These are phyloP conservation scores for Nasua narica DNA, from an alignment of 2,797 vertebrate genomes.

Conservation along the genomic window DNA sequence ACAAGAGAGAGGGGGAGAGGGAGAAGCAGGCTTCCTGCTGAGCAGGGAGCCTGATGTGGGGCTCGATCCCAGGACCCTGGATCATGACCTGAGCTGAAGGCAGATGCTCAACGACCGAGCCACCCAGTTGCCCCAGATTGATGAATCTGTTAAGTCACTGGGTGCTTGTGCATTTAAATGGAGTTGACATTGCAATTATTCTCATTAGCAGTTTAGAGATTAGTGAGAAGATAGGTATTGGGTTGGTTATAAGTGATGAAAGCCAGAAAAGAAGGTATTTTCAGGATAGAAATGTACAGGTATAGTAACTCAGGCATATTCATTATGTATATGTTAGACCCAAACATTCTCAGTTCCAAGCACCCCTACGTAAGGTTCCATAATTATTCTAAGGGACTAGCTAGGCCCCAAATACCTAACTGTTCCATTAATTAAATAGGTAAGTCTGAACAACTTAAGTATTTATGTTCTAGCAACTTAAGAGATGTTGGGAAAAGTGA, in stretches of 20 bases:
- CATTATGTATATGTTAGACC: background rate
- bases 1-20: too few species aligned
- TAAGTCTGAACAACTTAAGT: background rate
- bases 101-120: too few species aligned
- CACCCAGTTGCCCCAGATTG: too few species aligned
- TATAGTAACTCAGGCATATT: background rate
- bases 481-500: background rate
- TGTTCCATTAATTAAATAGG: background rate
- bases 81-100: too few species aligned
- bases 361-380: background rate
- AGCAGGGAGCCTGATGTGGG: too few species aligned
- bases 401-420: background rate
- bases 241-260: background rate
- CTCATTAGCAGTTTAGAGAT: background rate
- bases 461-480: background rate
- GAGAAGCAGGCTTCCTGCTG: too few species aligned
- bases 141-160: background rate
- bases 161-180: background rate
- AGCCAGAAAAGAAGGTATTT: background rate
- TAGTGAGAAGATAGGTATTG: background rate
- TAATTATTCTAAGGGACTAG: background rate
- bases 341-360: background rate
- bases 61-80: too few species aligned
- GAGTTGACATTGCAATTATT: background rate
- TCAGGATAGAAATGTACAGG: background rate